Evolutionary conservation across 2,797 vertebrate genomes (phyloP), one percentile per base, ranked within the genome.

Genomic region (Atherinosoma microstoma): DNA sequence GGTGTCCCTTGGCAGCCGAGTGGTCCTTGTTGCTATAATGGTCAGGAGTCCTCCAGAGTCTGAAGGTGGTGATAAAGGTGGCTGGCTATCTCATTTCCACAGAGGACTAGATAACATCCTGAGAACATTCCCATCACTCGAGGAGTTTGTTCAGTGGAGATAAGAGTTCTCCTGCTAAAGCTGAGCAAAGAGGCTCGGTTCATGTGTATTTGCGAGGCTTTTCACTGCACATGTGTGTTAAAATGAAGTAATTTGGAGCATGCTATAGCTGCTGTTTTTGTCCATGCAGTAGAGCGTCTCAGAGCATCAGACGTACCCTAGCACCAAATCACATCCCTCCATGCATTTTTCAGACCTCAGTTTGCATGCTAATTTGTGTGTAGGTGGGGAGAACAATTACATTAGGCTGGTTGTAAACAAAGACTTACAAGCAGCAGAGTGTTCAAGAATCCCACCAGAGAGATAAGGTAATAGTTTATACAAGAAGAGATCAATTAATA

Each of bases 101-200:
- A 91, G 90, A 90, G 87, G 84, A 89, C 84, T 77, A 84, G 91
- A 93, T 92, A 92, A 91, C 85, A 92, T 93, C 89, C 89, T 76
- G 89, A 91, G 87, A 92, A 92, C 87, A 86, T 92, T 91, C 82
- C 89, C 90, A 90, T 91, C 87, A 91, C 85, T 87, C 18, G 42
- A 84, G 76, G 84, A 91, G 90, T 91, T 92, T 90, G 90, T 86
- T 85, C 85, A 64, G 82, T n/a, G 2, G 49, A 80, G 92, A 93
- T 93, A 93, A 93, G 84, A 67, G 72, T 78, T 76, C 56, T 49
- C 72, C 40, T 67, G 75, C 77, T 76, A 69, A 78, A 85, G 68
- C 76, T 82, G 65, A 49, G 66, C 67, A 62, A 54, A 18, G n/a
- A 64, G 72, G 72, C 67, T 38, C 38, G 42, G 56, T 67, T 47